Conservation (phyloP, 2,888 invertebrate species). For the Netelia inedita region DNA sequence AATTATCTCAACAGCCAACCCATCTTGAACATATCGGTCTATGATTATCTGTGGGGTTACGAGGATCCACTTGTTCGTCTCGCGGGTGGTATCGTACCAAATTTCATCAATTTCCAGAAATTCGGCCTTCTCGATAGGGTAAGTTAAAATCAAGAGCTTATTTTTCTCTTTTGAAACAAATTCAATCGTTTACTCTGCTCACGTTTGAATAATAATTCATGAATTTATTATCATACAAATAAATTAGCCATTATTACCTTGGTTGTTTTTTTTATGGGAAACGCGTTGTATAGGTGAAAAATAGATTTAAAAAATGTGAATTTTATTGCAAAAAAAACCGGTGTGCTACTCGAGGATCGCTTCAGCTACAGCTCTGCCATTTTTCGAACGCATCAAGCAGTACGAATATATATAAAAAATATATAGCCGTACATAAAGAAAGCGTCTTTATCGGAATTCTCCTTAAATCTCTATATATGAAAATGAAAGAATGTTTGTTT, state of each 20-base stretch:
- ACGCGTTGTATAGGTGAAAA: background rate
- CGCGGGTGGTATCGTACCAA: conserved; percentile 90
- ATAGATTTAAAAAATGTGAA: background rate
- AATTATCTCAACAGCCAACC: conserved; percentile 87
- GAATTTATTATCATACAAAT: background rate
- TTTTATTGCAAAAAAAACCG: background rate
- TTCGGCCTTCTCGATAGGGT: conserved; percentile 94
- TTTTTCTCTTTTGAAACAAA: background rate
- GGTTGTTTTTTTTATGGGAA: background rate
- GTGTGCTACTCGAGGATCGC: background rate
- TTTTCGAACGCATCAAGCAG: too few relatives aligned
- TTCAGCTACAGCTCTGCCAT: too few relatives aligned
- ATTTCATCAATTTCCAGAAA: conserved; percentile 92
- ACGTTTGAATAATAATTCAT: background rate
- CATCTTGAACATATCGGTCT: conserved; percentile 88
- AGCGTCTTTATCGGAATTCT: too few relatives aligned
- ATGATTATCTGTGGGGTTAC: conserved; percentile 94
- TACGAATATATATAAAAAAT: too few relatives aligned
- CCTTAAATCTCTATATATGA: too few relatives aligned
- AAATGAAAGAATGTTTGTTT: too few relatives aligned
- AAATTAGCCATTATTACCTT: background rate
- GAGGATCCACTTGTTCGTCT: conserved; percentile 90
- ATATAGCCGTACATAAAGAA: too few relatives aligned
- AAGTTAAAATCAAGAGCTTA: conserved; percentile 79
- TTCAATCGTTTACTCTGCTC: background rate